Evolutionary conservation across 2,113 vertebrate species (phyloP).

Genomic region (Urocitellus parryii): DNA sequence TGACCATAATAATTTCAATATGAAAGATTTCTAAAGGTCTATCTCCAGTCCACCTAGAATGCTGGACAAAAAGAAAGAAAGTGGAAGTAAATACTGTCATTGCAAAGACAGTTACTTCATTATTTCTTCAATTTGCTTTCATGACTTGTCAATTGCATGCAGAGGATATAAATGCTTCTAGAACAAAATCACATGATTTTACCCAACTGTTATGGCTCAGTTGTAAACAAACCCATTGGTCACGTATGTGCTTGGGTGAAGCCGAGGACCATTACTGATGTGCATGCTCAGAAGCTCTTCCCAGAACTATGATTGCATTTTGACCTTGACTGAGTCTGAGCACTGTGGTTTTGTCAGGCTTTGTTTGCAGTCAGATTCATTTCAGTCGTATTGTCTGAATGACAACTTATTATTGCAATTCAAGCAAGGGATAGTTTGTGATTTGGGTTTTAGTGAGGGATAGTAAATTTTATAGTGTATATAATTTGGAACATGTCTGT

Average conservation of each 20-base stretch:
- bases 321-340: constrained; percentile 50
- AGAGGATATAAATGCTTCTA: constrained; percentile 39
- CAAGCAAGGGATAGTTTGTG: constrained; percentile 67
- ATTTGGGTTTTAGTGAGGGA: constrained; percentile 72
- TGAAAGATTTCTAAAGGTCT: constrained; percentile 37
- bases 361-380: constrained; percentile 64
- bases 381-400: constrained; percentile 60
- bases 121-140: constrained; percentile 68
- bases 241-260: not conserved
- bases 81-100: constrained; percentile 3
- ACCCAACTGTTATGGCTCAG: constrained; percentile 2
- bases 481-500: constrained; percentile 76
- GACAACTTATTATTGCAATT: constrained; percentile 69
- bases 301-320: constrained; percentile 33
- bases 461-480: constrained; percentile 76
- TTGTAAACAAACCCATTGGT: constrained; percentile 42
- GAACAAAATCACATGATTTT: constrained; percentile 57
- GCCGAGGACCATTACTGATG: not conserved
- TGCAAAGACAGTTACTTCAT: constrained; percentile 65
- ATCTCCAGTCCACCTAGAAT: constrained; percentile 23
- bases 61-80: constrained; percentile 43
- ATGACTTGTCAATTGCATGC: constrained; percentile 55
- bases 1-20: constrained; percentile 7
- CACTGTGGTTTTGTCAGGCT: constrained; percentile 23
- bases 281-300: not conserved